Conservation (phyloP, 2,797 vertebrate species). For the Melanotaenia maccullochi region DNA sequence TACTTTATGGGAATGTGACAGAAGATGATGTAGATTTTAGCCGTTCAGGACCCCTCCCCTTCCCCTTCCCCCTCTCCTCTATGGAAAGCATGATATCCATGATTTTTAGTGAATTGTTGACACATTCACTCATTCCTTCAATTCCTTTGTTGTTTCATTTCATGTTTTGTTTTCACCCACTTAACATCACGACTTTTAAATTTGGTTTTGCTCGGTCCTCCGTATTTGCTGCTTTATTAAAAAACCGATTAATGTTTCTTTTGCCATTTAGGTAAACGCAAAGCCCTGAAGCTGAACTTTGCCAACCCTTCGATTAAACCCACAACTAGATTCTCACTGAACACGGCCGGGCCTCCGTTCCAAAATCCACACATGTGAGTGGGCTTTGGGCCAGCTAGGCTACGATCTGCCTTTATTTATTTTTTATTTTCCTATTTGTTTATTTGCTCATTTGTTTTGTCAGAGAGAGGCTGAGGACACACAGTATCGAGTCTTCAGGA, state of each 20-base stretch:
- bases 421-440: background rate
- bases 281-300: slow-evolving; percentile 99
- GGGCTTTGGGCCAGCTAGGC: background rate
- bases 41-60: background rate
- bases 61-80: background rate
- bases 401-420: rapidly evolving
- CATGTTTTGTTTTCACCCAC: slow-evolving; percentile 27
- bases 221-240: rapidly evolving
- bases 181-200: background rate
- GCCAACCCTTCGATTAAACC: slow-evolving; percentile 97
- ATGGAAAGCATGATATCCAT: slow-evolving; percentile 45
- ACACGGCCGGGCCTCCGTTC: slow-evolving; percentile 91
- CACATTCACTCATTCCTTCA: slow-evolving; percentile 2
- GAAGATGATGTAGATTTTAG: slow-evolving; percentile 11
- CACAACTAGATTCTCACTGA: slow-evolving; percentile 92
- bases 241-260: slow-evolving; percentile 8
- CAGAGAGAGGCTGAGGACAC: slow-evolving; percentile 97
- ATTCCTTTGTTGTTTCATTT: slow-evolving; percentile 7
- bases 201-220: slow-evolving; percentile 13
- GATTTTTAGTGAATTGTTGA: slow-evolving; percentile 28
- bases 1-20: background rate
- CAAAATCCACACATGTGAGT: slow-evolving; percentile 99
- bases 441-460: background rate
- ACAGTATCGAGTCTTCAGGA: slow-evolving; percentile 98
- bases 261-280: slow-evolving; percentile 93